Conservation (phyloP, 2,888 invertebrate genomes). For the Conops quadrifasciatus region DNA sequence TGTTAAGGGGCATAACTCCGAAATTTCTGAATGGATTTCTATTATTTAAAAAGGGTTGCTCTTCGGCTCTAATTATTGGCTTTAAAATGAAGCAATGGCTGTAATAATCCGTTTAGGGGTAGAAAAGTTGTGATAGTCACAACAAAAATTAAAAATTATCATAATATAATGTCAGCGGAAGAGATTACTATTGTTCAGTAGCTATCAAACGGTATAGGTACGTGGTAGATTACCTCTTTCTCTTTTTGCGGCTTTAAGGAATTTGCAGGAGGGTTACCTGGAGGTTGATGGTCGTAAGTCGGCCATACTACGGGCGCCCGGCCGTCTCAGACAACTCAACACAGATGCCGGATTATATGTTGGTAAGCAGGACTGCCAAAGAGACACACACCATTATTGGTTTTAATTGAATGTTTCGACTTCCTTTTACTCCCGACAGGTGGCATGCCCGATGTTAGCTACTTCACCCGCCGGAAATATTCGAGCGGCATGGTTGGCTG, state of each 20-base stretch:
- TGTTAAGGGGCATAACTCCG: too few relatives aligned
- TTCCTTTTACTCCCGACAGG: slow-evolving; percentile 67
- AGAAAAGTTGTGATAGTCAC: too few relatives aligned
- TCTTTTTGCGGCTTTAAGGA: slow-evolving; percentile 68
- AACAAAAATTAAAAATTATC: too few relatives aligned
- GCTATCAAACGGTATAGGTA: too few relatives aligned
- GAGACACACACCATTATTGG: background rate
- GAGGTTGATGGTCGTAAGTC: slow-evolving; percentile 89
- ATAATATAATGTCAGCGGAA: too few relatives aligned
- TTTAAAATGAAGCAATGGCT: too few relatives aligned
- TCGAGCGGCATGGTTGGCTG: slow-evolving; percentile 81
- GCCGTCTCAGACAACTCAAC: slow-evolving; percentile 83
- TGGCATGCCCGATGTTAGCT: slow-evolving; percentile 80
- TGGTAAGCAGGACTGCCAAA: slow-evolving; percentile 70
- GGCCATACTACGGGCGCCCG: slow-evolving; percentile 82
- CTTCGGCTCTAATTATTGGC: too few relatives aligned
- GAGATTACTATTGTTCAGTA: too few relatives aligned
- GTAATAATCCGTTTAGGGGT: too few relatives aligned
- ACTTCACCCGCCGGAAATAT: slow-evolving; percentile 77
- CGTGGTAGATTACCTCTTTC: too few relatives aligned
- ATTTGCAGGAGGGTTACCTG: slow-evolving; percentile 84
- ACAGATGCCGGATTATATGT: slow-evolving; percentile 89
- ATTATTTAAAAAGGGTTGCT: too few relatives aligned
- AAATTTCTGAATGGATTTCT: too few relatives aligned
- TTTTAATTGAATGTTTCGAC: background rate